Evolutionary conservation across 92 coral and sea anemone species (phyloP).

Genomic region (Porites divaricata): DNA sequence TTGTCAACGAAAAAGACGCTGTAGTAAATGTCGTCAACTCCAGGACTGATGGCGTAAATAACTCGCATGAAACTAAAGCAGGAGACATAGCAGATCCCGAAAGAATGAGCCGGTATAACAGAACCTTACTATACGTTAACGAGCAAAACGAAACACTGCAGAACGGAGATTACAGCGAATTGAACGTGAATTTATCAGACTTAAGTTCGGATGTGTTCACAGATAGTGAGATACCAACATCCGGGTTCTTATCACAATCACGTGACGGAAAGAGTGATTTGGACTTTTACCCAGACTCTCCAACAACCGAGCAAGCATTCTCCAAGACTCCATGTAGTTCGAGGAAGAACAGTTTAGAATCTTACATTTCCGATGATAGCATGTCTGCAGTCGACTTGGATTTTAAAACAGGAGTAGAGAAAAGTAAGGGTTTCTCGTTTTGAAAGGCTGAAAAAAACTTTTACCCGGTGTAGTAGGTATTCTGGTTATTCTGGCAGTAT

Average conservation of each 20-base stretch:
- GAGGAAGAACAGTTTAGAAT: conserved; percentile 88
- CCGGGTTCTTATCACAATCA: conserved; percentile 63
- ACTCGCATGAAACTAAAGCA: conserved; percentile 12
- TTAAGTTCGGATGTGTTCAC: conserved; percentile 91
- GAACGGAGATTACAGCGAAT: conserved; percentile 83
- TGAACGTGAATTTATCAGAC: conserved; percentile 75
- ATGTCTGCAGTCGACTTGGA: conserved; percentile 56
- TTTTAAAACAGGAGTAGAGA: conserved; percentile 10
- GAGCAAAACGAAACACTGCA: conserved; percentile 82
- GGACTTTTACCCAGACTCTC: conserved; percentile 95
- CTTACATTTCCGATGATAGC: conserved; percentile 79
- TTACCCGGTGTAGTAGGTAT: too few relatives aligned
- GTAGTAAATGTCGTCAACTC: neutral
- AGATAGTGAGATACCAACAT: conserved; percentile 77
- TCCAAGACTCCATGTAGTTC: conserved; percentile 98
- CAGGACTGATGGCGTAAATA: conserved; percentile 2
- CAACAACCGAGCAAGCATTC: conserved; percentile 88
- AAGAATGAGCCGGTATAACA: conserved; percentile 68
- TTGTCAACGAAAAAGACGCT: neutral
- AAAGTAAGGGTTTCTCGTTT: conserved; percentile 20
- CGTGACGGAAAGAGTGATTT: conserved; percentile 61
- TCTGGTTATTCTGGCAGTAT: too few relatives aligned
- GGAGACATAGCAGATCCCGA: conserved; percentile 57
- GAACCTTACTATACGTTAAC: conserved; percentile 81
- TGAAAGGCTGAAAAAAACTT: too few relatives aligned